Conservation (phyloP, 2,797 vertebrate species). For the Dendrocincla tyrannina region DNA sequence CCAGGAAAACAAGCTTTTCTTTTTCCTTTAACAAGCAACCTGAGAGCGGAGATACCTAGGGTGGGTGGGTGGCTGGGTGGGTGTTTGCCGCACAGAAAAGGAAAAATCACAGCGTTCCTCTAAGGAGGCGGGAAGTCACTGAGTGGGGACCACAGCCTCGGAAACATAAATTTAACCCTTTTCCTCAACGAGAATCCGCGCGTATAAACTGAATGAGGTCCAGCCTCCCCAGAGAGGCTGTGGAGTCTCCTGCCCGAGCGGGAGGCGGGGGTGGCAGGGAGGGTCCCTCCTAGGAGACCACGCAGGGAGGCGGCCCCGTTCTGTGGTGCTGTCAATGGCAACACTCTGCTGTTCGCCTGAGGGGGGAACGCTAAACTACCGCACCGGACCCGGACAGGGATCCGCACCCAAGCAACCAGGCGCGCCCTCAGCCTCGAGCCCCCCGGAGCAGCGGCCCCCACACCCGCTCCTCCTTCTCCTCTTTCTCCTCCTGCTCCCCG, state of each 20-base stretch:
- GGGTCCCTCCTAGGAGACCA: too few species aligned
- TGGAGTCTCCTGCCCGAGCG: too few species aligned
- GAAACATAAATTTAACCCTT: neutral
- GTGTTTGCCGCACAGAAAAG: too few species aligned
- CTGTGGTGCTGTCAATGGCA: fast-evolving
- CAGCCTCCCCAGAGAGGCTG: fast-evolving
- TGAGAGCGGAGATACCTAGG: neutral
- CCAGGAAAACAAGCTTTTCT: neutral
- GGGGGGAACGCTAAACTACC: fast-evolving
- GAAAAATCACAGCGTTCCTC: too few species aligned
- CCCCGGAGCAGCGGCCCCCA: neutral
- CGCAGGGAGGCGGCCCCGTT: too few species aligned
- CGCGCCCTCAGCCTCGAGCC: neutral
- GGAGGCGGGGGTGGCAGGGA: too few species aligned
- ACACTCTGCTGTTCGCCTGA: fast-evolving
- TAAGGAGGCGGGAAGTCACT: fast-evolving
- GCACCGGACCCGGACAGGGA: too few species aligned
- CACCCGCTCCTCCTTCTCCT: neutral
- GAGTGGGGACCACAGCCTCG: neutral
- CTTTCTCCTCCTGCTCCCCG: neutral
- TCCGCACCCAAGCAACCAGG: neutral
- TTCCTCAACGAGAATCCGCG: fast-evolving
- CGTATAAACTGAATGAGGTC: fast-evolving
- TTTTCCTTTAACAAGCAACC: neutral
- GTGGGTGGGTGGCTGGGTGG: fast-evolving